Base-by-base conservation (phyloP, 2,888 invertebrate genomes). In the Serripes groenlandicus region DNA sequence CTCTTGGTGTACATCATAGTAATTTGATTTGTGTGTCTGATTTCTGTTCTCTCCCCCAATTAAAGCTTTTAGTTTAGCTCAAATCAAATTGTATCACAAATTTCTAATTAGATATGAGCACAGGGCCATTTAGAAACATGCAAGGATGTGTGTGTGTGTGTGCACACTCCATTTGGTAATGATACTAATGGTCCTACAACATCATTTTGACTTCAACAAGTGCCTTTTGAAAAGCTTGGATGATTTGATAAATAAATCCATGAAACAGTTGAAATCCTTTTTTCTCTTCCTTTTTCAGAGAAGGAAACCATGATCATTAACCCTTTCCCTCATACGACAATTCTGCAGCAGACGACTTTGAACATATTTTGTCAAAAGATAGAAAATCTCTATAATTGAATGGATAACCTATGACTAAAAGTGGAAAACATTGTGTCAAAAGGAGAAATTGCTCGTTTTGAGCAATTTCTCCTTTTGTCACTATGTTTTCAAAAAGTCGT, bases 1-100 rank as follows among this genome's bases (percentile, higher is more conserved):
- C n/a, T n/a, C n/a, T n/a, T n/a, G 37, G 64, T 49, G 78, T 84
- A 80, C 70, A 78, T 80, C 76, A 80, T 66, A 60, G 58, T 60
- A 84, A 84, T 84, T 78, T 69, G 75, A 80, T 83, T 83, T 77
- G 54, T 49, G 30, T 11, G 28, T 23, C 58, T 58, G 28, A 28
- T 30, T n/a, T n/a, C 26, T 37, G 37, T 66, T 66, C 66, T 37
- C 42, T 23, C 42, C 49, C 37, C 23, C 2, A 37, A 66, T 66
- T 37, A 28, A 42, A 7, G 52, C 66, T n/a, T 52, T 49, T 78
- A 71, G 71, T 75, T 79, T 78, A 79, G 56, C 66, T 79, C 42
- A 78, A 80, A 80, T 78, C 77, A 80, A 80, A 77, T 75, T 77
- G 66, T 75, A 80, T 77, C 75, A 75, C 77, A 75, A 80, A 71